Percentiles rank a stretch among this genome's conserved stretches.
Conservation (phyloP, 2,113 vertebrate species). For the Stomatorhinus ivindoensis region DNA sequence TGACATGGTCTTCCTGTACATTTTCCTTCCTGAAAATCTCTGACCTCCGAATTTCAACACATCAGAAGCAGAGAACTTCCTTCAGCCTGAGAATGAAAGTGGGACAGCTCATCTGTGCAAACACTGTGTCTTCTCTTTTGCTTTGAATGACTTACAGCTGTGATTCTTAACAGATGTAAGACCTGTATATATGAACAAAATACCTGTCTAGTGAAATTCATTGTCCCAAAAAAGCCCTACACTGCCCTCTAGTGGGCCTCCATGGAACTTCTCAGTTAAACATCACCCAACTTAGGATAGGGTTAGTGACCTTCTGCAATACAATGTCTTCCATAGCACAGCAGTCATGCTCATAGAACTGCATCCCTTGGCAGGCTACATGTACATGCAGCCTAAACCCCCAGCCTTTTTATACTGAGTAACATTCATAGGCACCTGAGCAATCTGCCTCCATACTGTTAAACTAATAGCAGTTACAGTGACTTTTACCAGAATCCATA, state of each 20-base stretch:
- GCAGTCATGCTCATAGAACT: not conserved
- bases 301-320: not conserved
- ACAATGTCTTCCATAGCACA: not conserved
- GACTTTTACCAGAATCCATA: not conserved
- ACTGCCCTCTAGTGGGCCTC: slow-evolving; percentile 17
- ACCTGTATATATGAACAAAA: not conserved
- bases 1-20: not conserved
- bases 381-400: not conserved
- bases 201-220: not conserved
- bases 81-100: not conserved
- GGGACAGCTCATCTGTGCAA: slow-evolving; percentile 1
- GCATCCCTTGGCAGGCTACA: not conserved
- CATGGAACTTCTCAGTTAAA: slow-evolving; percentile 5
- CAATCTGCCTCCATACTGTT: not conserved
- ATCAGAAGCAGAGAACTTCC: not conserved
- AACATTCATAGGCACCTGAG: not conserved
- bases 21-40: not conserved
- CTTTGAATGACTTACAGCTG: not conserved
- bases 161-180: not conserved
- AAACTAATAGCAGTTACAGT: not conserved
- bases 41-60: slow-evolving; percentile 9
- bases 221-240: not conserved
- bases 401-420: not conserved
- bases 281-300: not conserved
- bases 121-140: not conserved